phyloP scores from a whole-genome alignment of 2,888 invertebrate genomes.

The Globia sparganii region DNA sequence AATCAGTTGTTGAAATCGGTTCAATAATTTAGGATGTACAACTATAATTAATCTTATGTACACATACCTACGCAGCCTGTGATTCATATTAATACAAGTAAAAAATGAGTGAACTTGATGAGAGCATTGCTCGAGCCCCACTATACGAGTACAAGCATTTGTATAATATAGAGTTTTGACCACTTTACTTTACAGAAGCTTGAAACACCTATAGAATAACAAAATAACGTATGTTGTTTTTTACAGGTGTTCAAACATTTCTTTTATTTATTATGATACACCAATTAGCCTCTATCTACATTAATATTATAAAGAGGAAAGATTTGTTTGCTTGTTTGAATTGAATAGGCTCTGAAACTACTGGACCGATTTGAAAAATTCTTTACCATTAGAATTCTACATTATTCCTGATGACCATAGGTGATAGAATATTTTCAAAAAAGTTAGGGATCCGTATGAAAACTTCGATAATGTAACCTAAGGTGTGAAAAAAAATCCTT shows the following conservation, averaged over 20 bases:
- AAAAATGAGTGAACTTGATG: slow-evolving; percentile 8
- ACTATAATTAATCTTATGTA: slow-evolving; percentile 14
- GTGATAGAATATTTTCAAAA: too few species aligned
- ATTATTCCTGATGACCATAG: too few species aligned
- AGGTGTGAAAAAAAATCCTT: too few species aligned
- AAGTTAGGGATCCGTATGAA: too few species aligned
- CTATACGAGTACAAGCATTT: background rate
- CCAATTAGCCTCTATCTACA: too few species aligned
- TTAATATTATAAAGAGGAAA: too few species aligned
- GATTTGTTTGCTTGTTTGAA: too few species aligned
- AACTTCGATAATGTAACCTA: too few species aligned
- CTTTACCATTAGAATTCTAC: too few species aligned
- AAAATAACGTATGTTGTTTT: background rate
- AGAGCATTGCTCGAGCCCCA: slow-evolving; percentile 31
- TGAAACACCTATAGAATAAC: background rate
- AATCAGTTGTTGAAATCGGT: slow-evolving; percentile 1
- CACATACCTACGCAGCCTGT: slow-evolving; percentile 17
- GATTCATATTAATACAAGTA: slow-evolving; percentile 26
- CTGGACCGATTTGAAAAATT: too few species aligned
- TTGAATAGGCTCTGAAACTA: too few species aligned
- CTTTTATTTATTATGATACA: too few species aligned
- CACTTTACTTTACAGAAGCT: background rate
- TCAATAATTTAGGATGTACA: slow-evolving; percentile 2
- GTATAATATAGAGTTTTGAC: background rate
- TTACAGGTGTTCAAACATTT: background rate